phyloP scores from a whole-genome alignment of 1,140 invertebrate species.

The Tetraneura akinire region DNA sequence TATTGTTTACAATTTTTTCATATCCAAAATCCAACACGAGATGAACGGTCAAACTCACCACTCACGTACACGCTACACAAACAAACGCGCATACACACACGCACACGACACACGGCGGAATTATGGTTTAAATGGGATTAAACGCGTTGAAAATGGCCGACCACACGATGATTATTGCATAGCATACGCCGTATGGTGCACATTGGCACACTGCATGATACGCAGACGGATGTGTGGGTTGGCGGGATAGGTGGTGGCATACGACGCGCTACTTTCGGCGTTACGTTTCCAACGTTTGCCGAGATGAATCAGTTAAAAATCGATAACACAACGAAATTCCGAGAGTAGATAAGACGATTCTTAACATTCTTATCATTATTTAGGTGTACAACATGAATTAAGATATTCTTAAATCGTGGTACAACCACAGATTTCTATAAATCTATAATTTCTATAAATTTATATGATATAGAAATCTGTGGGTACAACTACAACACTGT shows the following conservation, averaged over 20 bases:
- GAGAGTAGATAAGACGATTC: too few relatives aligned
- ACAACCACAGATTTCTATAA: too few relatives aligned
- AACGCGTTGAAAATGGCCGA: slow-evolving; percentile 25
- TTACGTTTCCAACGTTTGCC: background rate
- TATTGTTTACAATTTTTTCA: background rate
- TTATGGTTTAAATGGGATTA: background rate
- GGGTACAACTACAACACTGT: too few relatives aligned
- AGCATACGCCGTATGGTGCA: background rate
- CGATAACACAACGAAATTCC: background rate
- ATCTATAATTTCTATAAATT: too few relatives aligned
- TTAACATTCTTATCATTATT: too few relatives aligned
- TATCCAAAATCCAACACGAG: background rate
- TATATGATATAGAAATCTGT: too few relatives aligned
- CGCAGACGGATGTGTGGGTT: too few relatives aligned
- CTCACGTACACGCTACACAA: background rate
- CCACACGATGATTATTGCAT: background rate
- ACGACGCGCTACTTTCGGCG: background rate
- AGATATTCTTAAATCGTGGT: too few relatives aligned
- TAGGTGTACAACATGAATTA: too few relatives aligned
- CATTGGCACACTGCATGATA: background rate
- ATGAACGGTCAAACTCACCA: background rate
- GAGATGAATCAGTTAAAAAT: background rate
- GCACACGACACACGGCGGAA: background rate
- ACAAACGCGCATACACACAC: background rate
- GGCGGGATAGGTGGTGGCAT: background rate